These are phyloP conservation scores for Abscondita cerata DNA, from an alignment of 2,888 invertebrate genomes.

Conservation along the genomic window DNA sequence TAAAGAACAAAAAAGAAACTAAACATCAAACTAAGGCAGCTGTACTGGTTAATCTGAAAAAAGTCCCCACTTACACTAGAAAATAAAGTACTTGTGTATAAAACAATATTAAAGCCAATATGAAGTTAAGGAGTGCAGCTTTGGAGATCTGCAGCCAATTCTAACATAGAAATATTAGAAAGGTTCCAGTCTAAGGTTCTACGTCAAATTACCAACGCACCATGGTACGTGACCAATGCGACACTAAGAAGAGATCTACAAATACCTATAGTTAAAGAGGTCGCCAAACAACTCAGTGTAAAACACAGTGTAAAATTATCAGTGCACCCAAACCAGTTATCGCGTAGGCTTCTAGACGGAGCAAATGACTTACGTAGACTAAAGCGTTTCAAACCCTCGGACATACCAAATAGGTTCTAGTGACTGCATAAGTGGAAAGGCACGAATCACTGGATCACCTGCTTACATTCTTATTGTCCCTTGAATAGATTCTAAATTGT, in stretches of 20 bases:
- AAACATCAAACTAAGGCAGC: neutral
- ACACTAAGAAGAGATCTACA: constrained; percentile 1
- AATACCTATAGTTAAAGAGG: constrained; percentile 6
- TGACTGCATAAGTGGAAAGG: too few species aligned
- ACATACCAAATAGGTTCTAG: too few species aligned
- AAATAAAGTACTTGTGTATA: constrained; percentile 10
- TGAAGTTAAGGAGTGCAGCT: neutral
- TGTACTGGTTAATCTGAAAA: constrained; percentile 8
- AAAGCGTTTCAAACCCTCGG: too few species aligned
- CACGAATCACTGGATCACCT: too few species aligned
- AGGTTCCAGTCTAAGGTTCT: constrained; percentile 8
- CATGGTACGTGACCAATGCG: constrained; percentile 4
- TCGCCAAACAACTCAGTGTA: too few species aligned
- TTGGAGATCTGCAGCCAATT: neutral
- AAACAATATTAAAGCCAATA: too few species aligned
- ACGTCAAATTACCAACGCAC: neutral
- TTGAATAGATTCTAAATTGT: too few species aligned
- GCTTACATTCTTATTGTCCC: too few species aligned
- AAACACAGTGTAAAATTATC: too few species aligned
- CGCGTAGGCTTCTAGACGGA: too few species aligned
- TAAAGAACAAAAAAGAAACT: constrained; percentile 7
- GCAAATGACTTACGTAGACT: too few species aligned
- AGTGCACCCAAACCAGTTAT: too few species aligned
- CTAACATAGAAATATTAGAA: neutral
- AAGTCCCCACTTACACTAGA: constrained; percentile 11